Base-by-base conservation (phyloP, 2,888 invertebrate genomes). In the Drosophila parthenogenetica region DNA sequence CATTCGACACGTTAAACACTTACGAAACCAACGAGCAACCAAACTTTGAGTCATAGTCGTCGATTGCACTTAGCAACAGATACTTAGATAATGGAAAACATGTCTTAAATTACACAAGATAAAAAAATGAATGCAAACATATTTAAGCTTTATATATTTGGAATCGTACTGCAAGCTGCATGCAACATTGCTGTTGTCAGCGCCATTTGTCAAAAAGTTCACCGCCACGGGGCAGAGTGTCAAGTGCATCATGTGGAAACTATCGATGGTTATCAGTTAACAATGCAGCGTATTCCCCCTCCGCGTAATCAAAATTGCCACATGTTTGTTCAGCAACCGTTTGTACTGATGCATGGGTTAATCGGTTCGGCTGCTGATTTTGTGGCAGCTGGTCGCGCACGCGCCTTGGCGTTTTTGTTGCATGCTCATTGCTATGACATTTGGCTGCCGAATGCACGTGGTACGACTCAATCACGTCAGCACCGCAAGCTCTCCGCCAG, bases 321-420 rank as follows among this genome's bases (percentile, higher is more conserved):
- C 29, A 19, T 7, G 3, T 46, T 51, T 50, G 57, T 51, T 2
- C 81, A 50, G 53, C 60, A 54, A 1, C 81, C 91, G 0, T 87
- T 90, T 19, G 61, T 91, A 43, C 78, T 91, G 35, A 91, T 91
- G 91, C 91, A 91, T 40, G 91, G 91, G 0, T 54, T 91, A 4
- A 82, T 90, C n/a, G 91, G 91, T 8, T 91, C 91, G 2, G 89
- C 89, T 1, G 88, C 82, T 0, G 91, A 91, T 62, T 91, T 90
- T 46, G 73, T 91, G 22, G 65, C 89, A 1, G 62, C 82, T 0
- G 91, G 91, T 7, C 75, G 77, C 29, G 73, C 79, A 35, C 72
- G 79, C 3, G 85, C 89, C 1, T 72, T 91, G 32, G 90, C 84
- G 0, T 85, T 84, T 43, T 74, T 85, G 58, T 67, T 91, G 48